Evolutionary conservation across 2,797 vertebrate genomes (phyloP).

Genomic region (Sciurus carolinensis): DNA sequence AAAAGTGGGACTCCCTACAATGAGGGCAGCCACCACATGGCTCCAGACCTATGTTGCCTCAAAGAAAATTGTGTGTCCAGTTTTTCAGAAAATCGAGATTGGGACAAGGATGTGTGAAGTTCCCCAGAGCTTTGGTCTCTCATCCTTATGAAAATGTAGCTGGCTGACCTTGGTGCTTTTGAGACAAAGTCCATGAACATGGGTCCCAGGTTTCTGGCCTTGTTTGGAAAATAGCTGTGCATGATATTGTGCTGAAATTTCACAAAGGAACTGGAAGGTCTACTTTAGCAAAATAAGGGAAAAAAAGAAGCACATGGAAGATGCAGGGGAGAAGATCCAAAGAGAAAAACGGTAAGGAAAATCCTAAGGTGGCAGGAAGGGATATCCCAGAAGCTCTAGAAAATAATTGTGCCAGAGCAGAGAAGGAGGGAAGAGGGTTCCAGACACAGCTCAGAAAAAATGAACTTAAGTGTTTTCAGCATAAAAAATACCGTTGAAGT

Average conservation of each 20-base stretch:
- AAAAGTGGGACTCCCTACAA: accelerated
- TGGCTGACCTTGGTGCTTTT: neutral
- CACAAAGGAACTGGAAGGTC: neutral
- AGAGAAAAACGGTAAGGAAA: neutral
- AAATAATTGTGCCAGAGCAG: neutral
- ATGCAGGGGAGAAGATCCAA: neutral
- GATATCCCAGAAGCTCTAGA: neutral
- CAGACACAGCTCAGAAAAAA: neutral
- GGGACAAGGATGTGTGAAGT: too few relatives aligned
- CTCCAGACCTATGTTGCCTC: neutral
- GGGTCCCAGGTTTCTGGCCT: neutral
- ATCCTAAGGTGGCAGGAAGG: neutral
- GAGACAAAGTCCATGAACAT: conserved; percentile 60
- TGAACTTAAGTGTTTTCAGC: neutral
- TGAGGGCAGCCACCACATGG: neutral
- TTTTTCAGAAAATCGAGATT: neutral
- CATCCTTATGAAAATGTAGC: neutral
- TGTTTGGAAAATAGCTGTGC: conserved; percentile 7
- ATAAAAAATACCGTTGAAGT: too few relatives aligned
- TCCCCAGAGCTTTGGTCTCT: neutral
- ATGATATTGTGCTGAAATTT: conserved; percentile 16
- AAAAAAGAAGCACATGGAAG: neutral
- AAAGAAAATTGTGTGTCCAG: neutral
- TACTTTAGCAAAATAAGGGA: neutral
- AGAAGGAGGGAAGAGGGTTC: neutral